Percentiles rank a stretch among this genome's conserved stretches.
These are phyloP conservation scores for Zaprionus gabonicus DNA, from an alignment of 1,140 invertebrate species.

Conservation along the genomic window DNA sequence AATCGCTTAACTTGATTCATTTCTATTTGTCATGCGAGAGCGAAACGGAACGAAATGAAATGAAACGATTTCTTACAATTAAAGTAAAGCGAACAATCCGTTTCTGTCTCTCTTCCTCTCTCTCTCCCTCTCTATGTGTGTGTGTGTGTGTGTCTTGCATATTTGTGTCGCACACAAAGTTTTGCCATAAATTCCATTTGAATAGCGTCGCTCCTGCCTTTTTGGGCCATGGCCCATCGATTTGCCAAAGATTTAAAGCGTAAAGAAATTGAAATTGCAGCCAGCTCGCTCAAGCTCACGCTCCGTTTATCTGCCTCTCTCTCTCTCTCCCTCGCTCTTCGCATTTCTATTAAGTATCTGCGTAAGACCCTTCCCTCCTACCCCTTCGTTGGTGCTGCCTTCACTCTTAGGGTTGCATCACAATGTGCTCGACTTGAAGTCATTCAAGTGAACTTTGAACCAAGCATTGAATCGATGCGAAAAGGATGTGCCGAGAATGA, in stretches of 20 bases:
- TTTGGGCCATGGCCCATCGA: constrained; percentile 53
- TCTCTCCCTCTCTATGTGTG: neutral
- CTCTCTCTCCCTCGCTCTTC: neutral
- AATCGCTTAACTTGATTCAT: constrained; percentile 26
- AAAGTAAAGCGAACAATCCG: constrained; percentile 32
- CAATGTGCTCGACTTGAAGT: neutral
- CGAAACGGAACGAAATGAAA: constrained; percentile 12
- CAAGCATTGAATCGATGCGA: neutral
- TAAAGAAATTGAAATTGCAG: constrained; percentile 52
- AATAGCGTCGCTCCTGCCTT: constrained; percentile 36
- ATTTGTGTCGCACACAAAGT: constrained; percentile 46
- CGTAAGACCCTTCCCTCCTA: constrained; percentile 19
- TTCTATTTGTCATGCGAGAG: constrained; percentile 34
- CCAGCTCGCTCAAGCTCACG: neutral
- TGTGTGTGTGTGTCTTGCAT: constrained; percentile 13
- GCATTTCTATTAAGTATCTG: constrained; percentile 47
- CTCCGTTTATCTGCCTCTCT: neutral
- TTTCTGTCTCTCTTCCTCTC: neutral
- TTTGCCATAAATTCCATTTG: constrained; percentile 53
- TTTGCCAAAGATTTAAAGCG: constrained; percentile 53
- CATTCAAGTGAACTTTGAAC: constrained; percentile 14
- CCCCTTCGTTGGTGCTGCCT: neutral
- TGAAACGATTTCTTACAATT: constrained; percentile 32
- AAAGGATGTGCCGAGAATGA: too few relatives aligned
- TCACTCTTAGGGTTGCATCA: constrained; percentile 24